A percentile compares a stretch with the other conserved stretches of the same genome.
Evolutionary conservation across 2,113 vertebrate genomes (phyloP).

Genomic region (Peucedramus taeniatus): DNA sequence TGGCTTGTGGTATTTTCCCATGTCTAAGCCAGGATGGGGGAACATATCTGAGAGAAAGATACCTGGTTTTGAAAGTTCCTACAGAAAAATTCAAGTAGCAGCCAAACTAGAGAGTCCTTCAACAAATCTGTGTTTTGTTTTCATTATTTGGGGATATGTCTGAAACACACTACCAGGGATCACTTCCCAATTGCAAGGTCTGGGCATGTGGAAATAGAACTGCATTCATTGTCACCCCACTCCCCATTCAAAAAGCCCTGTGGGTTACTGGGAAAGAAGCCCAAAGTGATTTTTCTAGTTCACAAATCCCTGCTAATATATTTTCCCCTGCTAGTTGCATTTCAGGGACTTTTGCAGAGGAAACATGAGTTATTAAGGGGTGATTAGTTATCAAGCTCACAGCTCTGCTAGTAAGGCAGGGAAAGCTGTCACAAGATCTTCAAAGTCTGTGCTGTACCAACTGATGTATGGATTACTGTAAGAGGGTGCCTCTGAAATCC

Average conservation of each 20-base stretch:
- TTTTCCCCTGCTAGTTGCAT: neutral
- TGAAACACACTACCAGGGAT: neutral
- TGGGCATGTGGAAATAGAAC: neutral
- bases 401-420: neutral
- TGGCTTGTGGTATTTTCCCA: accelerated
- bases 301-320: neutral
- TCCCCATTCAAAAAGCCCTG: neutral
- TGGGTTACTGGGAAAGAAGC: neutral
- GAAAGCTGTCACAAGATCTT: neutral
- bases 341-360: neutral
- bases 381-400: slow-evolving; percentile 3
- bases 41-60: neutral
- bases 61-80: neutral
- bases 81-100: neutral
- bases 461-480: neutral
- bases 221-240: neutral
- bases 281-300: neutral
- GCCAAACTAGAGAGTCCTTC: neutral
- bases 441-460: neutral
- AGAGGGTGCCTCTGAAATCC: neutral
- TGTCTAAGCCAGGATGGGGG: neutral
- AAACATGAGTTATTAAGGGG: neutral
- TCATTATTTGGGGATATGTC: neutral
- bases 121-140: neutral
- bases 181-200: neutral